These are phyloP conservation scores for Okamejei kenojei DNA, from an alignment of 2,797 vertebrate genomes.

Conservation along the genomic window DNA sequence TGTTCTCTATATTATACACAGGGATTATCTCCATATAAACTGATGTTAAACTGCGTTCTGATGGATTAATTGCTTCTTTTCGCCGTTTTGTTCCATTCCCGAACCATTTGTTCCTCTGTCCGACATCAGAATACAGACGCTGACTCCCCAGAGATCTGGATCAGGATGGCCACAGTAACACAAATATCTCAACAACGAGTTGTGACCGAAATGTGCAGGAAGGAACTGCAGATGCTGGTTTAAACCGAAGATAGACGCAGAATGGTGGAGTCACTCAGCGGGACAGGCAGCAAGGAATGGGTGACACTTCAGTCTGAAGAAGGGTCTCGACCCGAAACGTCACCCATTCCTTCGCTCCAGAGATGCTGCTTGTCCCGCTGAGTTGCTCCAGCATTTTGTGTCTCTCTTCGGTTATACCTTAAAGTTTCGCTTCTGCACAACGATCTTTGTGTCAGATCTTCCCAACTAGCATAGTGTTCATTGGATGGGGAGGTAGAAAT, in stretches of 20 bases:
- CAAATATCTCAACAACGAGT: not conserved
- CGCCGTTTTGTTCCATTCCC: not conserved
- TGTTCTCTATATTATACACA: no score
- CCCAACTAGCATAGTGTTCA: not conserved
- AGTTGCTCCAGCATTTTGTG: no score
- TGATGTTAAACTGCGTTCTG: not conserved
- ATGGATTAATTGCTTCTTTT: not conserved
- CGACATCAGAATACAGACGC: not conserved
- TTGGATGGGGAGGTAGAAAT: no score
- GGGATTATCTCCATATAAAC: not conserved
- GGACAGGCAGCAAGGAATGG: no score
- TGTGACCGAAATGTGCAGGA: no score
- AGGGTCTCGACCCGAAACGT: no score
- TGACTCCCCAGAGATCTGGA: not conserved
- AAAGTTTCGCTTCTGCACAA: not conserved
- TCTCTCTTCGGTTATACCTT: not conserved
- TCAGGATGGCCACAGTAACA: not conserved
- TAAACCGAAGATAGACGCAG: no score
- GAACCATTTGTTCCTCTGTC: conserved; percentile 2
- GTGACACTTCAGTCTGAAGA: no score
- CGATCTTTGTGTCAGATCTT: not conserved
- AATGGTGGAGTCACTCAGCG: no score
- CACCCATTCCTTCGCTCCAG: no score
- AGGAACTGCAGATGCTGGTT: no score
- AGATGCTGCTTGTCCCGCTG: no score